A percentile compares a stretch with the other conserved stretches of the same genome.
Evolutionary conservation across 2,888 invertebrate genomes (phyloP).

Genomic region (Chaetoderma sp.): DNA sequence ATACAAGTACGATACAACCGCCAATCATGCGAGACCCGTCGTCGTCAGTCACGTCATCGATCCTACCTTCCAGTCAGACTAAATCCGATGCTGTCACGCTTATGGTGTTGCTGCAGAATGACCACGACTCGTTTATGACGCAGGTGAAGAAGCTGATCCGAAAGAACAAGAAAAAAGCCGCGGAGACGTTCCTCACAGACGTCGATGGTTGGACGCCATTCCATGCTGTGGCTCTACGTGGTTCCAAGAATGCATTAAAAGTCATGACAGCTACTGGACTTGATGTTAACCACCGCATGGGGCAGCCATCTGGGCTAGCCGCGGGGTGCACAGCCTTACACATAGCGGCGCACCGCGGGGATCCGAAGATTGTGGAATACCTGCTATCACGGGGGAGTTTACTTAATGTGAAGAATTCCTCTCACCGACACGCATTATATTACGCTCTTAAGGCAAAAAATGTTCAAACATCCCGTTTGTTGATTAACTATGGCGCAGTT

Average conservation of each 20-base stretch:
- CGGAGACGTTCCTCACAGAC: constrained; percentile 40
- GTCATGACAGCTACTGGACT: constrained; percentile 43
- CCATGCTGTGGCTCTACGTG: constrained; percentile 50
- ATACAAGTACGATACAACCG: no score
- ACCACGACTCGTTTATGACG: background rate
- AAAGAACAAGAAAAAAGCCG: constrained; percentile 40
- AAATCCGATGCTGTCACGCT: background rate
- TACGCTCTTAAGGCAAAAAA: constrained; percentile 45
- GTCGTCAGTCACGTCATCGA: no score
- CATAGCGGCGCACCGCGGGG: constrained; percentile 47
- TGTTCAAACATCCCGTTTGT: constrained; percentile 37
- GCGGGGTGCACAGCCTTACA: constrained; percentile 44
- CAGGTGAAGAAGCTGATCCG: constrained; percentile 44
- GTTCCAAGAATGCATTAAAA: constrained; percentile 47
- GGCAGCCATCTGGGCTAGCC: constrained; percentile 51
- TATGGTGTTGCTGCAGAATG: background rate
- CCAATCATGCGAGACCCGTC: no score
- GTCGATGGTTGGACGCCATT: constrained; percentile 55
- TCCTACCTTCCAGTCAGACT: no score
- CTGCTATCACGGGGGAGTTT: constrained; percentile 45
- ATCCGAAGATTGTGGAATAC: constrained; percentile 44
- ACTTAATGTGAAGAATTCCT: constrained; percentile 43
- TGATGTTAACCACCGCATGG: constrained; percentile 51
- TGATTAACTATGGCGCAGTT: constrained; percentile 55
- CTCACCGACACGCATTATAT: constrained; percentile 40